Base-by-base conservation (phyloP, 2,113 vertebrate genomes). In the Corvus cornix region DNA sequence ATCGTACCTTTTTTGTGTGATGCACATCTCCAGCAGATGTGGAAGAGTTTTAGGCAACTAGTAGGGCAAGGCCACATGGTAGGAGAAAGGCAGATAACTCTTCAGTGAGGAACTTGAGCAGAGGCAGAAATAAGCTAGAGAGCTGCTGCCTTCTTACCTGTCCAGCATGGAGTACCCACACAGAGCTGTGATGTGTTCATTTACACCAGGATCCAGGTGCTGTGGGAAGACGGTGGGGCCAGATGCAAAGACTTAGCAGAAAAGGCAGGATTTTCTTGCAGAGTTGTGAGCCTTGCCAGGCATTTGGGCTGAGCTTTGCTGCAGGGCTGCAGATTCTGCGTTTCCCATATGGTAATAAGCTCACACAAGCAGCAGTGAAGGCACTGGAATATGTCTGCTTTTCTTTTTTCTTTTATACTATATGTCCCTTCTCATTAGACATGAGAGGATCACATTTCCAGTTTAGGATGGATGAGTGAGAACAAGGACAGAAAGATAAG, bases 401-500 rank as follows among this genome's bases (percentile, higher is more conserved):
- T 60, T 84, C 64, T 82, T 76, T 76, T 49, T 84, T 93, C 52
- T 73, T 77, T 94, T 78, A 55, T 52, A 67, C 33, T 63, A 2
- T 21, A 52, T 63, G 74, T 91, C 81, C 53, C n/a, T 93, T 91
- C 79, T 87, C 60, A 96, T 96, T 90, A 94, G 64, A 86, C 24
- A 55, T 33, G 87, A 95, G 48, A 92, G 59, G 87, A 93, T 70
- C 72, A 67, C 72, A 81, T 91, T 95, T 77, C 75, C 79, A 95
- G 64, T 48, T 91, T 77, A 84, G 63, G 60, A 94, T 83, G 87
- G 92, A 81, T 86, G 82, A 93, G 52, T 94, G 85, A 95, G 76
- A 95, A 94, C 82, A 88, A 88, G 93, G 82, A 81, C 87, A 90
- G 90, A 86, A 93, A 93, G 70, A 86, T 83, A 96, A 95, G 79